Evolutionary conservation across 37 sponge, comb jelly and placozoan genomes (phyloP).

Genomic region (Spongilla lacustris): DNA sequence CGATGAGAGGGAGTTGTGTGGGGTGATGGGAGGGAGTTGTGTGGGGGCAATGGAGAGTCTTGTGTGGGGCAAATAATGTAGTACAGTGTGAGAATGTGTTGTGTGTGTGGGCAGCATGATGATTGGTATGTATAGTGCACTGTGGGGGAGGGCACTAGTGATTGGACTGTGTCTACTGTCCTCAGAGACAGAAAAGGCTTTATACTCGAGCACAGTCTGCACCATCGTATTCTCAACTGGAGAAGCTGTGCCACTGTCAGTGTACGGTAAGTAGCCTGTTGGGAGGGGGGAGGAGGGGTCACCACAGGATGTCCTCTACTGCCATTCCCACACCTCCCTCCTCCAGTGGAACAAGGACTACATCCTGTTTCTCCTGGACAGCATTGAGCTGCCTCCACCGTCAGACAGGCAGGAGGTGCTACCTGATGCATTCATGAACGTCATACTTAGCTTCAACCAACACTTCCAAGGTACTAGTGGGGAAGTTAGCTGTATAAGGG

Average conservation of each 20-base stretch:
- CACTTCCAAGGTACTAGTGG: slow-evolving; percentile 63
- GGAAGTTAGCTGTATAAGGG: no score
- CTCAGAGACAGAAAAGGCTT: slow-evolving; percentile 67
- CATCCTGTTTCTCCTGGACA: slow-evolving; percentile 74
- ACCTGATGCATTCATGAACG: slow-evolving; percentile 69
- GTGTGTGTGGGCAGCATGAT: no score
- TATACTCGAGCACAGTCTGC: slow-evolving; percentile 72
- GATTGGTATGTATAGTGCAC: no score
- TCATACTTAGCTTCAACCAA: slow-evolving; percentile 82
- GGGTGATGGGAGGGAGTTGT: no score
- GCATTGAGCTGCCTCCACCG: slow-evolving; percentile 68
- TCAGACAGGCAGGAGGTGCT: slow-evolving; percentile 66
- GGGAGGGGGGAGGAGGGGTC: no score
- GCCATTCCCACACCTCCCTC: no score
- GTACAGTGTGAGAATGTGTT: no score
- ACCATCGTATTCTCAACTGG: slow-evolving; percentile 88
- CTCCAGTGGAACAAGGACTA: slow-evolving; percentile 73
- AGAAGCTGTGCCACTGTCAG: slow-evolving; percentile 71
- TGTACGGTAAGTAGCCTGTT: slow-evolving; percentile 85
- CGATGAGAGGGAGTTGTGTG: no score
- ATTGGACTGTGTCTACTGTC: background rate
- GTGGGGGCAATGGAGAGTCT: no score
- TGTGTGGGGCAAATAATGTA: no score
- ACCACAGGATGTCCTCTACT: no score
- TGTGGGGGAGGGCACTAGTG: background rate